Conservation (phyloP, 2,797 vertebrate species). For the Aplochiton taeniatus region DNA sequence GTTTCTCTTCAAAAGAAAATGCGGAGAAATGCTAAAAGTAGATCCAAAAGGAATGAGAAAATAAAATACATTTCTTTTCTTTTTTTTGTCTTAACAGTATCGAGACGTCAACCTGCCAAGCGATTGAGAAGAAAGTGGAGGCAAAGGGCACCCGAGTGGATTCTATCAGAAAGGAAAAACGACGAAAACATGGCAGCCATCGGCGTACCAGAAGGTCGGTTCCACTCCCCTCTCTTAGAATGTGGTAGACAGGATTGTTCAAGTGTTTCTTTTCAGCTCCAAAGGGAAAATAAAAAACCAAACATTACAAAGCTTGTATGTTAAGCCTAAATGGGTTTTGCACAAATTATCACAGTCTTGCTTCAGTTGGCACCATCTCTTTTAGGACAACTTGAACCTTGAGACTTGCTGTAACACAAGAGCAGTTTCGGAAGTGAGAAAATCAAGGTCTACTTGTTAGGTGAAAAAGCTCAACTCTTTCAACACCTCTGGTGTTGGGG, state of each 20-base stretch:
- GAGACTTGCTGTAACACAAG: constrained; percentile 37
- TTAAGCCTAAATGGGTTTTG: too few relatives aligned
- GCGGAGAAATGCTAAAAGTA: not conserved
- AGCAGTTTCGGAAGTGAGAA: constrained; percentile 17
- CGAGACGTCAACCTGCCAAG: constrained; percentile 67
- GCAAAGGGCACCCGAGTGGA: constrained; percentile 42
- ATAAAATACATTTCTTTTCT: constrained; percentile 8
- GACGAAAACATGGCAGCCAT: constrained; percentile 66
- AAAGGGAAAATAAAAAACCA: not conserved
- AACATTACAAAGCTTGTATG: too few relatives aligned
- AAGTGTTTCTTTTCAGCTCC: not conserved
- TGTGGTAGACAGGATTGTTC: not conserved
- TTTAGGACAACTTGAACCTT: constrained; percentile 34
- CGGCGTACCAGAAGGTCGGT: constrained; percentile 79
- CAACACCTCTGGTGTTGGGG: constrained; percentile 57
- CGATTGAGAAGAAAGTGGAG: constrained; percentile 58
- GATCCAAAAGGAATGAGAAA: not conserved
- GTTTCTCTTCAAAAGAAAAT: not conserved
- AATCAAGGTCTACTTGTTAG: constrained; percentile 39
- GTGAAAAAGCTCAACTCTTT: constrained; percentile 51
- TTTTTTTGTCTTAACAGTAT: constrained; percentile 52
- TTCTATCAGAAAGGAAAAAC: constrained; percentile 70
- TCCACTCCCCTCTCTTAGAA: not conserved
- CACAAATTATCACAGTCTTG: constrained; percentile 41
- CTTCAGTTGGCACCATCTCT: constrained; percentile 34